Percentiles rank a stretch among this genome's conserved stretches.
phyloP scores from a whole-genome alignment of 2,797 vertebrate genomes.

The Pristis pectinata region DNA sequence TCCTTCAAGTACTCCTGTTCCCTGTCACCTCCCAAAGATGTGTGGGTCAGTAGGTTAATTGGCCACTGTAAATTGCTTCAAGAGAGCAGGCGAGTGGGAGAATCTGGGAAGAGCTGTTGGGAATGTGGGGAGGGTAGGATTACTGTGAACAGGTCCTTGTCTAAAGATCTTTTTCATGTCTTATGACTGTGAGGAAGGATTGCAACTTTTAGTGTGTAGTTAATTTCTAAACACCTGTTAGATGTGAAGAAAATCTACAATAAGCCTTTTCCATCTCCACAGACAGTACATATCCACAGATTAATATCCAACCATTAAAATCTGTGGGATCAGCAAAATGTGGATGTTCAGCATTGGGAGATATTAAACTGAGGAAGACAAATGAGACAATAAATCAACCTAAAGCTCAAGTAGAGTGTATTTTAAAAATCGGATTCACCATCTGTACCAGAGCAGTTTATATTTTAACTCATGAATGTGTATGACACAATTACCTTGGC shows the following conservation, averaged over 20 bases:
- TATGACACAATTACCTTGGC: background rate
- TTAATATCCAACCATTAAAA: background rate
- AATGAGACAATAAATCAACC: background rate
- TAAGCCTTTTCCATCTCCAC: background rate
- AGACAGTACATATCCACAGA: background rate
- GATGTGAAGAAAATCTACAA: background rate
- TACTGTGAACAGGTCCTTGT: too few relatives aligned
- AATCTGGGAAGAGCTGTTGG: too few relatives aligned
- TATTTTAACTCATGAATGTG: background rate
- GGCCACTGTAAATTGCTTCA: too few relatives aligned
- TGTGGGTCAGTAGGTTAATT: too few relatives aligned
- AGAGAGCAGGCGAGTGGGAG: too few relatives aligned
- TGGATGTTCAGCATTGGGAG: background rate
- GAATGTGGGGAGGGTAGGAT: too few relatives aligned
- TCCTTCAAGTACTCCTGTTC: too few relatives aligned
- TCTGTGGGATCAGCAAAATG: background rate
- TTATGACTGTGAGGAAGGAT: too few relatives aligned
- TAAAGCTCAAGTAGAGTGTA: background rate
- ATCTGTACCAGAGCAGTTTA: background rate
- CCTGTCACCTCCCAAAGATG: too few relatives aligned
- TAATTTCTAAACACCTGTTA: background rate
- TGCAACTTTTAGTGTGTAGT: background rate
- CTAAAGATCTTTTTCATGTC: too few relatives aligned
- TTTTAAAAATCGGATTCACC: background rate
- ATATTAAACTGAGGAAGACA: background rate